phyloP scores from a whole-genome alignment of 2,888 invertebrate genomes.

The Listrodromus nycthemerus region DNA sequence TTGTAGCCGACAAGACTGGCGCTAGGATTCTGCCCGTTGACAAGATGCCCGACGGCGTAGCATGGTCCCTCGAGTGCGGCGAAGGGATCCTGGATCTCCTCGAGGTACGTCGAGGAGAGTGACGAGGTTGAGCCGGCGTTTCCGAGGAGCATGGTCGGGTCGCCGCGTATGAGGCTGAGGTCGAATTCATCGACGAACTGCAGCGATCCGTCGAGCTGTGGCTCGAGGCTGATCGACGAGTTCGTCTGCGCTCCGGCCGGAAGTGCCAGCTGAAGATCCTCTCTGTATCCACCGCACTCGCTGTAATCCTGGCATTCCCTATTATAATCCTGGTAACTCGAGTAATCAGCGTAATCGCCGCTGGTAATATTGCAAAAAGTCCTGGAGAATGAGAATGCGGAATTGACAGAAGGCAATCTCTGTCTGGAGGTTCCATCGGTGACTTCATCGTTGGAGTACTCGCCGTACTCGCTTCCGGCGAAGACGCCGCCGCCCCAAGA shows the following conservation, averaged over 20 bases:
- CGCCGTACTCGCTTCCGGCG: slow-evolving; percentile 71
- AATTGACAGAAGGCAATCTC: slow-evolving; percentile 70
- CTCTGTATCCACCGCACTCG: slow-evolving; percentile 68
- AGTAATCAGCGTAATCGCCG: slow-evolving; percentile 28
- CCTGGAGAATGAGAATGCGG: slow-evolving; percentile 81
- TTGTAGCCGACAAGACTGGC: slow-evolving; percentile 44
- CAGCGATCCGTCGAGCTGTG: slow-evolving; percentile 58
- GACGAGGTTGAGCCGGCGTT: slow-evolving; percentile 66
- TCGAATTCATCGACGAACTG: slow-evolving; percentile 81
- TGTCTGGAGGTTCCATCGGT: slow-evolving; percentile 38
- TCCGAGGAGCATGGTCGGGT: slow-evolving; percentile 77
- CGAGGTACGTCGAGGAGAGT: slow-evolving; percentile 71
- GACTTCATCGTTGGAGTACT: slow-evolving; percentile 72
- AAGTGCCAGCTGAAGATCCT: slow-evolving; percentile 40
- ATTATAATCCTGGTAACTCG: slow-evolving; percentile 53
- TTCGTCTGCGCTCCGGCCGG: not conserved
- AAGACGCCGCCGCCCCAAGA: slow-evolving; percentile 74
- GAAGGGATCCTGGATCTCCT: slow-evolving; percentile 73
- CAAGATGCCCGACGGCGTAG: slow-evolving; percentile 81
- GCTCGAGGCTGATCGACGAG: not conserved
- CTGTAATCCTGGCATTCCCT: slow-evolving; percentile 69
- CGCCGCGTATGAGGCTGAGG: slow-evolving; percentile 81
- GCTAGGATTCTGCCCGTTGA: slow-evolving; percentile 72
- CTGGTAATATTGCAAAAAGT: slow-evolving; percentile 72
- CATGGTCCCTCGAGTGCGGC: slow-evolving; percentile 66